Evolutionary conservation across 2,888 invertebrate species (phyloP), one percentile per base, ranked within the genome.

Genomic region (Baronia brevicornis): DNA sequence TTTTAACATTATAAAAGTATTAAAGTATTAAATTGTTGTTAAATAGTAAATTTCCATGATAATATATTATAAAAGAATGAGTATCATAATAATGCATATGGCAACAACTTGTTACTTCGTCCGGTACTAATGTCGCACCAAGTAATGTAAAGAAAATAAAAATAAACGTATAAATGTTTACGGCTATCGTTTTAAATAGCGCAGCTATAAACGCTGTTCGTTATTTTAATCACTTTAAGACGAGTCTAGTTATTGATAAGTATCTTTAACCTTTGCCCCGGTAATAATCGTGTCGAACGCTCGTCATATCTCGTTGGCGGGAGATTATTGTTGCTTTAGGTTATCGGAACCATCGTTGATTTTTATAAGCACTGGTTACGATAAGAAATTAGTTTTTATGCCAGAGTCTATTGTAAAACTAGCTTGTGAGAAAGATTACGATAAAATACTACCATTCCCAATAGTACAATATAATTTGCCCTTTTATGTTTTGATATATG

Each of bases 231-330:
- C 28, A 38, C 27, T 36, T 29, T 29, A 36, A 32, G 33, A 36
- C 38, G 32, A 38, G 21, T 24, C 50, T 48, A 51, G 58, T 62
- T 62, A 61, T 51, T 61, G 72, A 74, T 75, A 70, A 51, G 44
- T 56, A 75, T 72, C 70, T 65, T 54, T 78, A 67, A 82, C 78
- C 82, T 65, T 46, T 77, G 73, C 58, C 58, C 73, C 51, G 56
- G 58, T 74, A 71, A 74, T 73, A 75, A 69, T 74, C 73, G 70
- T 66, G 65, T 71, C 55, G 56, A 59, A 57, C 54, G 53, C 51
- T 61, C 53, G 44, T 61, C 59, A 51, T 62, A 57, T 69, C 62
- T 57, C 51, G 51, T 56, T 48, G 46, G 52, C 56, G 57, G 58
- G 58, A 53, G 48, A 57, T 66, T 64, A 62, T 69, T 66, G 64